These are phyloP conservation scores for Laothoe populi DNA, from an alignment of 2,888 invertebrate genomes.

Conservation along the genomic window DNA sequence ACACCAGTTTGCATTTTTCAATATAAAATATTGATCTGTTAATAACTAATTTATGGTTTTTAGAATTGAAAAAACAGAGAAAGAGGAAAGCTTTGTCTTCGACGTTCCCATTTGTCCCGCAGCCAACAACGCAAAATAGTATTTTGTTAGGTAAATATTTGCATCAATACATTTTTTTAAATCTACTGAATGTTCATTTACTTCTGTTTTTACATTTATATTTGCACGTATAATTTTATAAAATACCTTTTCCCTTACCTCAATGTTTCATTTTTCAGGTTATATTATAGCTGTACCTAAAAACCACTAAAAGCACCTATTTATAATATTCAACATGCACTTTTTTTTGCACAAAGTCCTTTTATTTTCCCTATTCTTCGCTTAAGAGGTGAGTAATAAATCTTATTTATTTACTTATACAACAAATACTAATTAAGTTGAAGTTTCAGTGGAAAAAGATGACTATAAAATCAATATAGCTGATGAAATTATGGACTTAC, in stretches of 20 bases:
- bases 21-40: background rate
- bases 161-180: background rate
- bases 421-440: background rate
- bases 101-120: slow-evolving; percentile 37
- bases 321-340: slow-evolving; percentile 62
- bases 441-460: slow-evolving; percentile 40
- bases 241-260: too few relatives aligned
- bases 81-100: slow-evolving; percentile 30
- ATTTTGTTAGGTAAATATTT: slow-evolving; percentile 46
- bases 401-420: background rate
- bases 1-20: background rate
- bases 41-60: background rate
- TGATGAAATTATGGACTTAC: slow-evolving; percentile 38
- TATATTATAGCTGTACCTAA: slow-evolving; percentile 64
- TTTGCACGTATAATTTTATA: too few relatives aligned
- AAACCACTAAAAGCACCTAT: slow-evolving; percentile 50
- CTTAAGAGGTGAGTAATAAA: slow-evolving; percentile 3
- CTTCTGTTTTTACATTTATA: background rate
- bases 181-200: background rate
- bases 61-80: slow-evolving; percentile 40
- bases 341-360: slow-evolving; percentile 29
- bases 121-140: slow-evolving; percentile 36
- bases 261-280: slow-evolving; percentile 59
- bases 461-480: slow-evolving; percentile 34
- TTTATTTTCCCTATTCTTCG: background rate